A percentile compares a stretch with the other conserved stretches of the same genome.
These are phyloP conservation scores for Spea bombifrons DNA, from an alignment of 2,113 vertebrate species.

Conservation along the genomic window DNA sequence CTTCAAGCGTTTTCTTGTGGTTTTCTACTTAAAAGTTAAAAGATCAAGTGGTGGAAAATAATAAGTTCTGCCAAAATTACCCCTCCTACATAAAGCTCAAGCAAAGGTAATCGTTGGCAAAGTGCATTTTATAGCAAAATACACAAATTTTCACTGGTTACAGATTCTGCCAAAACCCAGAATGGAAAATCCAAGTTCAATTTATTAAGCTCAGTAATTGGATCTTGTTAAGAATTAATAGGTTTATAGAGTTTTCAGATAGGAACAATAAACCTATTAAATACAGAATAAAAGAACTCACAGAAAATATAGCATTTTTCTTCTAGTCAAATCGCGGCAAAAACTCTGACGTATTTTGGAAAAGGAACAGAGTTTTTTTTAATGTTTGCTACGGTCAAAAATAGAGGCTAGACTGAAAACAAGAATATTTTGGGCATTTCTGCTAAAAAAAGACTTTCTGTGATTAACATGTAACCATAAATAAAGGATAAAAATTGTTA, in stretches of 20 bases:
- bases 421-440: too few relatives aligned
- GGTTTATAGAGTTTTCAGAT: conserved; percentile 20
- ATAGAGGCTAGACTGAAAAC: too few relatives aligned
- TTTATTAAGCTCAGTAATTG: conserved; percentile 26
- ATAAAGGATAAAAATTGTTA: too few relatives aligned
- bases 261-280: conserved; percentile 4
- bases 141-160: conserved; percentile 24
- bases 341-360: not conserved
- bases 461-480: too few relatives aligned
- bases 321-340: not conserved
- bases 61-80: conserved; percentile 30
- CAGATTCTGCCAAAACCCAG: conserved; percentile 6
- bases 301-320: too few relatives aligned
- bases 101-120: conserved; percentile 7
- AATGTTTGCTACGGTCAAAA: too few relatives aligned
- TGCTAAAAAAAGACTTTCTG: too few relatives aligned
- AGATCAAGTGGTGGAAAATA: conserved; percentile 21
- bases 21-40: not conserved
- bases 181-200: conserved; percentile 23
- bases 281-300: not conserved
- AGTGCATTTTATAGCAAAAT: not conserved
- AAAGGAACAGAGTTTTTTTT: not conserved
- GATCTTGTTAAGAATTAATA: conserved; percentile 4
- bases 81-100: conserved; percentile 12
- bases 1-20: not conserved